Conservation (phyloP, 2,797 vertebrate species). For the Gymnoscopelus microlampas region DNA sequence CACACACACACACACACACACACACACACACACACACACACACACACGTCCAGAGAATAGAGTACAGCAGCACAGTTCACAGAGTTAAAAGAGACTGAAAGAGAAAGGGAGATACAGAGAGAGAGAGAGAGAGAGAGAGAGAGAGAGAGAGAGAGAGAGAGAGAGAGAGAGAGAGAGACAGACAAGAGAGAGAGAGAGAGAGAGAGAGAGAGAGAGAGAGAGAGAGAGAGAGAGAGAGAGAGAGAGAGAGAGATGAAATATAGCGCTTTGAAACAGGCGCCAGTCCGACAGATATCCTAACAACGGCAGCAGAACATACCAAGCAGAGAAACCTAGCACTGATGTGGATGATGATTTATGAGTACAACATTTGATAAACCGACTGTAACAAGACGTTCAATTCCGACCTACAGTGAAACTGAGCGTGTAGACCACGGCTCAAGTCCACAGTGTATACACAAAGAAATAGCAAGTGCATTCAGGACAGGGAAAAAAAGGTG, state of each 20-base stretch:
- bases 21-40: no score
- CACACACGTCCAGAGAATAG: neutral
- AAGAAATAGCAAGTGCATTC: neutral
- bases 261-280: constrained; percentile 47
- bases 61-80: neutral
- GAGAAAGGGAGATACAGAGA: constrained; percentile 11
- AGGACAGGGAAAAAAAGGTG: neutral
- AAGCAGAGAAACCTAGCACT: constrained; percentile 41
- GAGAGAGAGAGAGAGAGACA: no score
- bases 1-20: no score
- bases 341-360: constrained; percentile 62
- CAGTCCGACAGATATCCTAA: constrained; percentile 53
- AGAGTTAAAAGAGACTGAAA: constrained; percentile 31
- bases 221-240: constrained; percentile 23
- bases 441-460: neutral
- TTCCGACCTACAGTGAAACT: constrained; percentile 1
- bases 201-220: constrained; percentile 16
- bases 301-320: constrained; percentile 51
- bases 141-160: constrained; percentile 4
- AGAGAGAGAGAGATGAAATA: constrained; percentile 49
- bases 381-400: constrained; percentile 10
- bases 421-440: neutral
- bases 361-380: constrained; percentile 48
- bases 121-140: neutral
- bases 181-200: neutral